Evolutionary conservation across 2,113 vertebrate species (phyloP).

Genomic region (Physeter macrocephalus): DNA sequence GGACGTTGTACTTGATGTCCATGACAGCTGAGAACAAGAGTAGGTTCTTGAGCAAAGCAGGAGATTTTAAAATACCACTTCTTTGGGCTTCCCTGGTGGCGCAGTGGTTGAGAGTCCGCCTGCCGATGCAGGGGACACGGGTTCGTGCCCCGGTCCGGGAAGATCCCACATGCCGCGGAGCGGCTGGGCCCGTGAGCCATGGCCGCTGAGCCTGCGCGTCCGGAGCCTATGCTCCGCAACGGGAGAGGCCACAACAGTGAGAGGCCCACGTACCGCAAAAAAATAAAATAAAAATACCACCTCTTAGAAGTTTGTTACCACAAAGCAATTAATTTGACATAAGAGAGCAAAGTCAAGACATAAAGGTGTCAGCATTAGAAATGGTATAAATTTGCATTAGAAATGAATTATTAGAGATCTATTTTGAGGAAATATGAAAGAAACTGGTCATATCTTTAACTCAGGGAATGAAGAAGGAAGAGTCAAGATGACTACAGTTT

Average conservation of each 20-base stretch:
- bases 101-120: too few relatives aligned
- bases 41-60: background rate
- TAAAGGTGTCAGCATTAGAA: background rate
- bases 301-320: background rate
- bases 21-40: background rate
- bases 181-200: too few relatives aligned
- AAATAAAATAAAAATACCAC: background rate
- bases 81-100: too few relatives aligned
- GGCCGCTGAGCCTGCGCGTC: too few relatives aligned
- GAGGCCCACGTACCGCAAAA: too few relatives aligned
- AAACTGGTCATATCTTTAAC: background rate
- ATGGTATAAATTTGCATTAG: background rate
- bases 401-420: background rate
- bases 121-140: too few relatives aligned
- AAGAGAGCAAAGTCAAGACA: background rate
- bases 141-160: too few relatives aligned
- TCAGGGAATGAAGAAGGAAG: background rate
- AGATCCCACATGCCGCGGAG: too few relatives aligned
- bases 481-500: background rate
- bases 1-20: background rate
- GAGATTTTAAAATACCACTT: background rate
- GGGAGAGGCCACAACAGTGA: too few relatives aligned
- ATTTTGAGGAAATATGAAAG: background rate
- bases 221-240: too few relatives aligned
- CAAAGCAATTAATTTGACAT: background rate